Base-by-base conservation (phyloP, 2,113 vertebrate genomes). In the Rhea americana region DNA sequence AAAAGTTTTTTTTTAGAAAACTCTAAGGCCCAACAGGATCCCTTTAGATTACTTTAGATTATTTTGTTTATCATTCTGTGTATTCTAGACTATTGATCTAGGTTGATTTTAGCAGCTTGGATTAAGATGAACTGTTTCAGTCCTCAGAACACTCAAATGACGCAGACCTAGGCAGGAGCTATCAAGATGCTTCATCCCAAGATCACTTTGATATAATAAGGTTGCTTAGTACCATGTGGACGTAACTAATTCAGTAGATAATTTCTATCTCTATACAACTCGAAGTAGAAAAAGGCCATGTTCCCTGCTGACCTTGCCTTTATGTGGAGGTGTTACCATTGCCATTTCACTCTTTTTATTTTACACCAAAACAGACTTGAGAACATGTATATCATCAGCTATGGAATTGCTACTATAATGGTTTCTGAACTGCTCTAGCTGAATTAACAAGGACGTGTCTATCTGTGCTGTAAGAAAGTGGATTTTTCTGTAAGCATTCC, bases 321-420 rank as follows among this genome's bases (percentile, higher is more conserved):
- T 66, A 21, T 66, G 21, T 75, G 25, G 35, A 73, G 18, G 21
- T 8, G 82, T 80, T 21, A 37, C 55, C 24, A 16, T 24, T 65
- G 59, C 8, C 6, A 66, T 76, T 90, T 47, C 15, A 61, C 63
- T 48, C 7, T 61, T 11, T 66, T 41, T 18, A 77, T 16, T 8
- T 73, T 70, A 28, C 11, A 63, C 25, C 24, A 55, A 62, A 63
- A 10, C 8, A 73, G 13, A 43, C 13, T 11, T 14, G 10, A 58
- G 48, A 83, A 55, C 0, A 4, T 1, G 1, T 13, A 51, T 47
- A 4, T 39, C 0, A 0, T 6, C 56, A 45, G 25, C 24, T 35
- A 8, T 24, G 22, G 5, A 20, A 53, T 35, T 77, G 10, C 10
- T 19, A 2, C 21, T 73, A 1, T 4, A 43, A 18, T 32, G 32